These are phyloP conservation scores for Diprion similis DNA, from an alignment of 1,140 invertebrate species.

Conservation along the genomic window DNA sequence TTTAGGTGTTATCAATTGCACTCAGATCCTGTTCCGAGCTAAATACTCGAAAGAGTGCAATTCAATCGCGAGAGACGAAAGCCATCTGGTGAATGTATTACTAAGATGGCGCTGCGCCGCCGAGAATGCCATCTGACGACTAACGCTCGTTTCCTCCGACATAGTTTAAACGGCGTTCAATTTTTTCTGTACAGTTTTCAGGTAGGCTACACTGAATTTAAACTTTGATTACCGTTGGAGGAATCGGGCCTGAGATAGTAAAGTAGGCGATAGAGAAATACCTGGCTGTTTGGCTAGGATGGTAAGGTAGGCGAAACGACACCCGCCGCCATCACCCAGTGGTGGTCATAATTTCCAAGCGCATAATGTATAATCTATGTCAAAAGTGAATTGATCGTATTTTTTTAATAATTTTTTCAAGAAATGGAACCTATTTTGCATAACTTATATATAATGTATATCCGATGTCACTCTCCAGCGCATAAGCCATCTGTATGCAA, in stretches of 20 bases:
- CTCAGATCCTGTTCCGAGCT: background rate
- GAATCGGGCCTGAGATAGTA: too few species aligned
- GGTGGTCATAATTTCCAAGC: background rate
- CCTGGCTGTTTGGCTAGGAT: background rate
- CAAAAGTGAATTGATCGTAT: background rate
- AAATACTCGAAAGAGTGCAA: background rate
- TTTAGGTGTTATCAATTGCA: too few species aligned
- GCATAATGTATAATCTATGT: background rate
- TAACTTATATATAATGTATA: too few species aligned
- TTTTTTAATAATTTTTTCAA: too few species aligned
- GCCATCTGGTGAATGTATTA: conserved; percentile 13
- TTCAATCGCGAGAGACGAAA: background rate
- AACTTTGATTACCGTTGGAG: too few species aligned
- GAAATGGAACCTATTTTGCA: too few species aligned
- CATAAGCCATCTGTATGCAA: too few species aligned
- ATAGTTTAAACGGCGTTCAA: too few species aligned
- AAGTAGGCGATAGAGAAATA: background rate
- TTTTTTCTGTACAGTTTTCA: too few species aligned
- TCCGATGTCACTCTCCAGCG: too few species aligned
- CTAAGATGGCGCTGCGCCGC: background rate
- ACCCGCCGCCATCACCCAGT: background rate
- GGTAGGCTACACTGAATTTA: too few species aligned
- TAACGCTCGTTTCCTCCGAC: too few species aligned
- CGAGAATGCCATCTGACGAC: background rate
- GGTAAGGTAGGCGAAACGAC: background rate